phyloP scores from a whole-genome alignment of 2,888 invertebrate genomes.

The Diploptera punctata region DNA sequence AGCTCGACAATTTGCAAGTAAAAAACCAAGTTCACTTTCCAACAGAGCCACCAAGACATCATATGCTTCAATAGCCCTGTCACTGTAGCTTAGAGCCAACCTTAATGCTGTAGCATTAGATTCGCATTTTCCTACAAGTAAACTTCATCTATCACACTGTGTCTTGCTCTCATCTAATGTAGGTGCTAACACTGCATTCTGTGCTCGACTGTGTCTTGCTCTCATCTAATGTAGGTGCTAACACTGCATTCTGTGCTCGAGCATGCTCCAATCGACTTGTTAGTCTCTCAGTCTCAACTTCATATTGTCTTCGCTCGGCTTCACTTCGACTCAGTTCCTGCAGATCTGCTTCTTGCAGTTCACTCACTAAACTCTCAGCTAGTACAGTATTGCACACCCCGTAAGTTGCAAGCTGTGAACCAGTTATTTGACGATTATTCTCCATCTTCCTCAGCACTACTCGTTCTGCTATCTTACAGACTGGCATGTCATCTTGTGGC shows the following conservation, averaged over 20 bases:
- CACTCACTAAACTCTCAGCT: conserved; percentile 80
- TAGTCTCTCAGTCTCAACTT: conserved; percentile 72
- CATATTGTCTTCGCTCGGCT: conserved; percentile 63
- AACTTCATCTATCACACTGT: conserved; percentile 76
- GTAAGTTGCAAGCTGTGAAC: conserved; percentile 61
- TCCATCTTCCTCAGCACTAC: conserved; percentile 77
- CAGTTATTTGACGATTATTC: conserved; percentile 59
- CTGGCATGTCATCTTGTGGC: conserved; percentile 53
- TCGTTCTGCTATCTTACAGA: conserved; percentile 76
- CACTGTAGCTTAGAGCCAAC: conserved; percentile 75
- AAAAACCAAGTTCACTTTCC: conserved; percentile 72
- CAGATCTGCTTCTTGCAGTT: conserved; percentile 68
- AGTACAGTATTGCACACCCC: conserved; percentile 74
- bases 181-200: no score
- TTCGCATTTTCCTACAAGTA: conserved; percentile 87
- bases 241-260: conserved; percentile 78
- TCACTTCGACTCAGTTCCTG: conserved; percentile 61
- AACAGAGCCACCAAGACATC: conserved; percentile 84
- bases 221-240: conserved; percentile 76
- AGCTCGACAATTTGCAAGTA: conserved; percentile 58
- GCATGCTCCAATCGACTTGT: conserved; percentile 76
- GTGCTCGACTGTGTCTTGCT: no score
- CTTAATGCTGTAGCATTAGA: conserved; percentile 81
- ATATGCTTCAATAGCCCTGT: conserved; percentile 86
- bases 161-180: no score